Evolutionary conservation across 2,113 vertebrate species (phyloP), one percentile per base, ranked within the genome.

Genomic region (Dasypus novemcinctus): DNA sequence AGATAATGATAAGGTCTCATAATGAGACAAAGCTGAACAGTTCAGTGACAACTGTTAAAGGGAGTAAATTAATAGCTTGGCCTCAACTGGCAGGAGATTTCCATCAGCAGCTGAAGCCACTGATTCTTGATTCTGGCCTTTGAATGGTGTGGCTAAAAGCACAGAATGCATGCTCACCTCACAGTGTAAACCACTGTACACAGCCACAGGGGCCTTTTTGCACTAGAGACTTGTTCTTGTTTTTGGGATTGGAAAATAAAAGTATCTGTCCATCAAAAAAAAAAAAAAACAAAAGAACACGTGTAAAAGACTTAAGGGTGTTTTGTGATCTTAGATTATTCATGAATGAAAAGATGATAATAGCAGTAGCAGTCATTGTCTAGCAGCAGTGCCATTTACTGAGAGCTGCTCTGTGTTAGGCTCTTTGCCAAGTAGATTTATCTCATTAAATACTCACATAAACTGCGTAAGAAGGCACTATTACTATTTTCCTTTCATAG

Each of bases 401-500:
- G 52, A 83, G 13, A 29, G 3, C 59, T 87, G 38, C 61, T 29
- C 61, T 4, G 38, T 31, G 33, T 9, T n/a, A 12, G 25, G 49
- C 15, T 27, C 68, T 91, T 57, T 13, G 10, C 20, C 4, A 27
- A 71, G 63, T 23, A 82, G 41, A 94, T 20, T 20, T 4, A 69
- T 52, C 59, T 89, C 15, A 29, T 36, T 83, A 59, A 69, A 76
- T 69, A 17, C 5, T 54, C 49, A 43, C n/a, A 59, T 59, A 11
- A 1, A 89, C 33, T 29, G 86, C 74, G 12, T 13, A 46, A 71
- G 43, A 81, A 93, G 57, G 43, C 20, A 76, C 11, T 25, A 31
- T 31, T 21, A n/a, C 90, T 21, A 33, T 87, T 90, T 72, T 9
- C 46, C 66, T 64, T 89, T 79, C 25, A 69, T 2, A 83, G 83